Conservation (phyloP, 37 sponge, comb jelly and placozoan species). For the Ianthella basta region DNA sequence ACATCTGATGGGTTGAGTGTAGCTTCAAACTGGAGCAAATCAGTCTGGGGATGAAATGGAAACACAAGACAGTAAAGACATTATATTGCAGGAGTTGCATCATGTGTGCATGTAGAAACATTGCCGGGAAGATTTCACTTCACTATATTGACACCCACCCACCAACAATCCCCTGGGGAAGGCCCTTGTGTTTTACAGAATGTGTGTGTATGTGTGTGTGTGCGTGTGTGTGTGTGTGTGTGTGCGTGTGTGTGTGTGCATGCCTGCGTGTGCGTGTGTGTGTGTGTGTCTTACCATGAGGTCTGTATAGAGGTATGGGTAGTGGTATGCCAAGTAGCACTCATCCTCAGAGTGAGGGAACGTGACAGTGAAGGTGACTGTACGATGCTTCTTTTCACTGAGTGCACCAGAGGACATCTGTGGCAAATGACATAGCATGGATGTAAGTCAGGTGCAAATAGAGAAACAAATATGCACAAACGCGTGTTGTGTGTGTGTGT, state of each 20-base stretch:
- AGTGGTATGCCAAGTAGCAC: constrained; percentile 91
- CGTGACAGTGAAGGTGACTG: constrained; percentile 67
- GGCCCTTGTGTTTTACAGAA: neutral
- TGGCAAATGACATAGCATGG: neutral
- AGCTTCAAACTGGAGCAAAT: neutral
- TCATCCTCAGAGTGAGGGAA: constrained; percentile 66
- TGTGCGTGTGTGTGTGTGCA: neutral
- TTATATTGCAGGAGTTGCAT: neutral
- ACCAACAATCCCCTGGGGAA: neutral
- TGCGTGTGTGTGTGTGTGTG: constrained; percentile 5
- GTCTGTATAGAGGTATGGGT: constrained; percentile 77
- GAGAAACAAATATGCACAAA: neutral
- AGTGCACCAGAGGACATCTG: neutral
- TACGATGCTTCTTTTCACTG: constrained; percentile 49
- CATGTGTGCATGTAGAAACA: neutral
- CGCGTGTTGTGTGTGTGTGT: neutral
- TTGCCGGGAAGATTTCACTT: neutral
- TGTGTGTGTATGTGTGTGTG: constrained; percentile 9
- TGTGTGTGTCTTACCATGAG: constrained; percentile 40
- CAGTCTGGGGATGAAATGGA: neutral
- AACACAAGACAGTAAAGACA: neutral
- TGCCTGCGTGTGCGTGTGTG: neutral
- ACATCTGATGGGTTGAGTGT: neutral
- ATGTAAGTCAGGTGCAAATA: neutral
- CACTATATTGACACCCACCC: neutral